Evolutionary conservation across 2,888 invertebrate species (phyloP), one percentile per base, ranked within the genome.

Genomic region (Dorcus parallelipipedus): DNA sequence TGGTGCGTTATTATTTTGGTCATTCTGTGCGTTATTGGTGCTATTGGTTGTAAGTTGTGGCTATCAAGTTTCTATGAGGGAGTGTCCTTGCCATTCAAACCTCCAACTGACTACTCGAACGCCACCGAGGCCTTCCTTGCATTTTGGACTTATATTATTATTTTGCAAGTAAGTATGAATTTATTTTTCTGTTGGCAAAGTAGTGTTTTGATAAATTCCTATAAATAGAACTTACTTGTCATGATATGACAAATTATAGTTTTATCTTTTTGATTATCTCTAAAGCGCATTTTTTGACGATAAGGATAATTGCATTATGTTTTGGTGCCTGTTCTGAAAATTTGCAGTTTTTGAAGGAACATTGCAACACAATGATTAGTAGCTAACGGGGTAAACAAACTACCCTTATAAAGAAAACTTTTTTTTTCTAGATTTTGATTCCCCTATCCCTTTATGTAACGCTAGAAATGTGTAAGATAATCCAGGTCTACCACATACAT

Each of bases 401-500:
- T 5, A 38, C n/a, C 4, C 4, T 33, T 33, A 3, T 33, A 33
- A 33, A 33, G 6, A 33, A 20, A 38, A 17, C 33, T 38, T 52
- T 63, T 64, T 65, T 54, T 51, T 77, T 78, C 33, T 77, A 89
- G 88, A 92, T 97, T 61, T 94, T 98, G 90, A 97, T 98, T 75
- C 98, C 98, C 0, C 83, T 98, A 49, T 96, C 97, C 6, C 81
- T 98, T 60, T 98, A 98, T 80, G 97, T 98, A 54, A 95, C 97
- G 3, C 88, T 98, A 71, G 98, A 98, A 80, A 86, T 98, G 83
- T 93, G 97, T 68, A 98, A 97, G 79, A 85, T 97, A 62, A 85
- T 94, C 60, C 97, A 98, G 83, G 93, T 97, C 50, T 97, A 91
- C 79, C 95, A 96, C 77, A 97, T 98, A 70, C 91, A 93, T 71